Conservation (phyloP, 1,140 invertebrate species). For the Hormaphis cornu region DNA sequence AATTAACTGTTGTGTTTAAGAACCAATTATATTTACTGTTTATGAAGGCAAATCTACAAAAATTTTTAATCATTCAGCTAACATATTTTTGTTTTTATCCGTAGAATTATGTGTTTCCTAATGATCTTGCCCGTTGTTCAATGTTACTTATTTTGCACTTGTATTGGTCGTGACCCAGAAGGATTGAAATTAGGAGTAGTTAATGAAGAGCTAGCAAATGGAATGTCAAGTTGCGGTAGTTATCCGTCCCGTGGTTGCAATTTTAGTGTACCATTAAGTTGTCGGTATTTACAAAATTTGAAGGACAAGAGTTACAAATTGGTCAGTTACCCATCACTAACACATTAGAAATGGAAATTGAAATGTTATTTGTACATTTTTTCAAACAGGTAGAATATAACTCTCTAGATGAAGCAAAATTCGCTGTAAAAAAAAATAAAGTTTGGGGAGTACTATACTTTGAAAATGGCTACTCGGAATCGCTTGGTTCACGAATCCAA, state of each 20-base stretch:
- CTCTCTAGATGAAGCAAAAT: constrained; percentile 48
- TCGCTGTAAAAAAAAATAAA: constrained; percentile 52
- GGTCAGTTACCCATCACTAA: no score
- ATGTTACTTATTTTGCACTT: constrained; percentile 52
- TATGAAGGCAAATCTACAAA: no score
- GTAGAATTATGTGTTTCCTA: constrained; percentile 50
- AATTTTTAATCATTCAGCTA: no score
- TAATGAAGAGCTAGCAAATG: constrained; percentile 43
- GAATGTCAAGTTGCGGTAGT: constrained; percentile 38
- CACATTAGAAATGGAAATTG: no score
- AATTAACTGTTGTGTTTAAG: background rate
- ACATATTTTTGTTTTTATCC: no score
- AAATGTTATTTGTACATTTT: no score
- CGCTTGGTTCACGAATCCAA: constrained; percentile 50
- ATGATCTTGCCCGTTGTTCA: constrained; percentile 53
- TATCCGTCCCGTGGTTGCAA: constrained; percentile 51
- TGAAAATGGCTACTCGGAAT: constrained; percentile 61
- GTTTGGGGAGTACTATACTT: constrained; percentile 64
- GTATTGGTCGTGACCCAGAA: constrained; percentile 52
- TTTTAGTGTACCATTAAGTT: constrained; percentile 55
- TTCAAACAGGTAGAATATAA: constrained; percentile 48
- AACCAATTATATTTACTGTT: no score
- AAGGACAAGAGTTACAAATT: constrained; percentile 44
- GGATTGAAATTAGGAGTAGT: constrained; percentile 50
- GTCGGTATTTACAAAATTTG: constrained; percentile 61